Conservation (phyloP, 1,140 invertebrate species). For the Bombus superbus region DNA sequence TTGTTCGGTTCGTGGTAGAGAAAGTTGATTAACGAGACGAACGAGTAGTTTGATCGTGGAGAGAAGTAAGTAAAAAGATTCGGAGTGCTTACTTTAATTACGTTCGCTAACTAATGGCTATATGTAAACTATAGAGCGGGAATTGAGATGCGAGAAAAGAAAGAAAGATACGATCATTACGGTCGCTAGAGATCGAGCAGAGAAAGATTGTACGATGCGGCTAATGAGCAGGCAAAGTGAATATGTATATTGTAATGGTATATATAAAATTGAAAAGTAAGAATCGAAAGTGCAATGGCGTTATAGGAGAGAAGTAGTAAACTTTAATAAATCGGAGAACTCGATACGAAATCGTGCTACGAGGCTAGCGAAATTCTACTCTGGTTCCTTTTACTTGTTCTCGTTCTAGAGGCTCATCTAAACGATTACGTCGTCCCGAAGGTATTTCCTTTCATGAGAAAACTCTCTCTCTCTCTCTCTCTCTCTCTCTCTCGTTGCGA, state of each 20-base stretch:
- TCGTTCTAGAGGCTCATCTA: background rate
- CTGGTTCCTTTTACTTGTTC: background rate
- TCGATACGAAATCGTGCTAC: background rate
- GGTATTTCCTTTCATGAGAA: slow-evolving; percentile 33
- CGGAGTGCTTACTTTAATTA: slow-evolving; percentile 3
- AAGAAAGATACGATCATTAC: background rate
- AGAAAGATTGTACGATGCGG: slow-evolving; percentile 32
- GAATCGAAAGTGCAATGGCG: background rate
- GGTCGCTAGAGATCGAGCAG: background rate
- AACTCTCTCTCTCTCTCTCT: background rate
- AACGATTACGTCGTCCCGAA: slow-evolving; percentile 16
- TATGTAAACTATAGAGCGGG: background rate
- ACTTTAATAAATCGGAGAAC: background rate
- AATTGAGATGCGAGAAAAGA: background rate
- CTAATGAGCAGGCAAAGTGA: slow-evolving; percentile 24
- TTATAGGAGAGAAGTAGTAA: background rate
- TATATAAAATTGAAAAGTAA: slow-evolving; percentile 3
- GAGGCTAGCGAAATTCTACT: background rate
- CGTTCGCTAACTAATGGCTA: slow-evolving; percentile 10
- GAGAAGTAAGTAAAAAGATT: background rate
- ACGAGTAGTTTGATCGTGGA: background rate
- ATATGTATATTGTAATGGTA: background rate
- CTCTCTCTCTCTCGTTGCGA: background rate
- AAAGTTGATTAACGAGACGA: slow-evolving; percentile 14
- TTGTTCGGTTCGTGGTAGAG: background rate